Conservation (phyloP, 2,797 vertebrate species). For the Typhlichthys eigenmanni region DNA sequence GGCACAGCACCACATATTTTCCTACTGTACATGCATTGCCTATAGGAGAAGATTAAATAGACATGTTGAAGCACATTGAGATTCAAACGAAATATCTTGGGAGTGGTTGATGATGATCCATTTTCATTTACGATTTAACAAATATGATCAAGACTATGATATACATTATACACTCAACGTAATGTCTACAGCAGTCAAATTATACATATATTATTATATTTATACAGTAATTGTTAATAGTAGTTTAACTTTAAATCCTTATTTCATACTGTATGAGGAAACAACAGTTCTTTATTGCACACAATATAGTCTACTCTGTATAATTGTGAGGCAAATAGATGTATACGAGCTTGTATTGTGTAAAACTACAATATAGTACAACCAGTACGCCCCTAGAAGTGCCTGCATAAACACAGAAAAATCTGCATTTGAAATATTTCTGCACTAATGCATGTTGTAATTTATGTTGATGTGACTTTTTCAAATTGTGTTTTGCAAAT, state of each 20-base stretch:
- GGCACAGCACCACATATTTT: conserved; percentile 20
- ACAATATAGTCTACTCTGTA: too few relatives aligned
- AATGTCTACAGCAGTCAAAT: conserved; percentile 9
- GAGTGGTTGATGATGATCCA: background rate
- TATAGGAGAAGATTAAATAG: conserved; percentile 5
- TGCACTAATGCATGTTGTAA: too few relatives aligned
- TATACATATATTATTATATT: conserved; percentile 5
- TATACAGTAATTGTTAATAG: background rate
- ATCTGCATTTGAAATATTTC: background rate
- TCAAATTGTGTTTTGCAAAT: background rate
- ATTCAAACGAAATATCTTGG: background rate
- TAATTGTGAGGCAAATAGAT: too few relatives aligned
- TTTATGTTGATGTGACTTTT: background rate
- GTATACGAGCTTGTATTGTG: too few relatives aligned
- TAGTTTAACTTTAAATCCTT: too few relatives aligned
- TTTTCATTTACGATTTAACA: conserved; percentile 6
- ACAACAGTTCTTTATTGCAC: too few relatives aligned
- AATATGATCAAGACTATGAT: conserved; percentile 30
- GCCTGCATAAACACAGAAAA: too few relatives aligned
- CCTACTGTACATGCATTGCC: conserved; percentile 4
- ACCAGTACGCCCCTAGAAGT: too few relatives aligned
- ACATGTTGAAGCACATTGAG: background rate
- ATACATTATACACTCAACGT: conserved; percentile 10
- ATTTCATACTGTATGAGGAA: too few relatives aligned
- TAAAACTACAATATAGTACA: too few relatives aligned